Evolutionary conservation across 2,113 vertebrate genomes (phyloP).

Genomic region (Colaptes auratus): DNA sequence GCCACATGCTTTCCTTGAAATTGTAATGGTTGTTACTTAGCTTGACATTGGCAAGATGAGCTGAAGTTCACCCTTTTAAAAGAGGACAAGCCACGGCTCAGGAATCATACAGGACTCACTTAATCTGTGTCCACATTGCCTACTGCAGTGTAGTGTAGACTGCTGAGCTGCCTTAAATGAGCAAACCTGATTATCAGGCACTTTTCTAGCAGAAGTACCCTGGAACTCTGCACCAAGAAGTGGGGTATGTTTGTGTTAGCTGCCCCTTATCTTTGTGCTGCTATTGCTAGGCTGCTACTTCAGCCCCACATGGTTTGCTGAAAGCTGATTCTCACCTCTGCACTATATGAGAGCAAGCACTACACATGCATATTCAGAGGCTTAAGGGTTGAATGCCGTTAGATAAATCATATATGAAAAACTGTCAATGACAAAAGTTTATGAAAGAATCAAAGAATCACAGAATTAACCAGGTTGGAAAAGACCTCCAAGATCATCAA

Average conservation of each 20-base stretch:
- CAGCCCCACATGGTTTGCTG: not conserved
- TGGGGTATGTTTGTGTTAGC: not conserved
- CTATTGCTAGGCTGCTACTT: not conserved
- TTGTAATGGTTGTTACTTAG: not conserved
- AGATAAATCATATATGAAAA: not conserved
- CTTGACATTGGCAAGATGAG: not conserved
- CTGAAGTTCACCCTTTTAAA: not conserved
- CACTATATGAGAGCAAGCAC: accelerated
- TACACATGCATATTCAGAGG: not conserved
- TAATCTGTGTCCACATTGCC: not conserved
- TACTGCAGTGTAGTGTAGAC: not conserved
- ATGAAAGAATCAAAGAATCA: not conserved
- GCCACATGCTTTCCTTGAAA: not conserved
- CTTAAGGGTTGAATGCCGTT: not conserved
- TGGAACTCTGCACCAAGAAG: not conserved
- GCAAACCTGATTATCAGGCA: not conserved
- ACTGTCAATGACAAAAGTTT: not conserved
- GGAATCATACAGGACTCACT: not conserved
- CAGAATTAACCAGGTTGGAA: too few species aligned
- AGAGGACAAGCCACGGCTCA: not conserved
- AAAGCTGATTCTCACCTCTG: not conserved
- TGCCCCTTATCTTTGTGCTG: not conserved
- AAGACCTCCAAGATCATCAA: too few species aligned
- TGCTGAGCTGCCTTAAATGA: not conserved
- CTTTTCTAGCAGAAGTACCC: not conserved